Percentiles rank a stretch among this genome's conserved stretches.
Conservation (phyloP, 2,797 vertebrate genomes). For the Prionace glauca region DNA sequence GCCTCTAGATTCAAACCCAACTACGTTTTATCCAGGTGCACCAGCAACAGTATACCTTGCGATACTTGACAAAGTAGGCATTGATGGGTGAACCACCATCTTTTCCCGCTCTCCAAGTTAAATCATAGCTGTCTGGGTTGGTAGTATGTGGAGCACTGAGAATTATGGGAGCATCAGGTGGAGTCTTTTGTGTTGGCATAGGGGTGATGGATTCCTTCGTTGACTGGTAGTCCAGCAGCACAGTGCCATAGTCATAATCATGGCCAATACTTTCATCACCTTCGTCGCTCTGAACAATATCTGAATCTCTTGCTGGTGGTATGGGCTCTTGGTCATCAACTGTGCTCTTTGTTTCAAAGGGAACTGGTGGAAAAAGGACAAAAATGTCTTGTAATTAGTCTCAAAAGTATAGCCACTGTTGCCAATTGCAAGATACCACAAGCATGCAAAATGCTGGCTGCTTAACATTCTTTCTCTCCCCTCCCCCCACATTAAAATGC, state of each 20-base stretch:
- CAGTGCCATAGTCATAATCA: not conserved
- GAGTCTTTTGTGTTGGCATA: slow-evolving; percentile 51
- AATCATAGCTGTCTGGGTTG: slow-evolving; percentile 74
- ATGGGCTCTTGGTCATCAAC: slow-evolving; percentile 43
- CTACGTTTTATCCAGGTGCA: no score
- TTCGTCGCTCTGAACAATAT: slow-evolving; percentile 62
- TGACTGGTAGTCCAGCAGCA: fast-evolving
- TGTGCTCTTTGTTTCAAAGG: slow-evolving; percentile 47
- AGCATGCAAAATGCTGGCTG: slow-evolving; percentile 53
- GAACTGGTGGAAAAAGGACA: slow-evolving; percentile 53
- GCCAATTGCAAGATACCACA: not conserved
- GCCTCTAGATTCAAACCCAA: not conserved
- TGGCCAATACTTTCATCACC: slow-evolving; percentile 47
- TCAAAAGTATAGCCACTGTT: slow-evolving; percentile 14
- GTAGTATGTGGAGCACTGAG: slow-evolving; percentile 84
- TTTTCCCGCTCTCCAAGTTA: slow-evolving; percentile 80
- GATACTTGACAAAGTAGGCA: slow-evolving; percentile 92
- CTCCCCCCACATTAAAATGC: slow-evolving; percentile 69
- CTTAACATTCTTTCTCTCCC: slow-evolving; percentile 64
- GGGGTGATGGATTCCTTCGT: not conserved
- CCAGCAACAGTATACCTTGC: slow-evolving; percentile 67
- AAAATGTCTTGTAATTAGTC: not conserved
- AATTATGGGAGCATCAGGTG: slow-evolving; percentile 88
- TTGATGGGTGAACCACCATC: slow-evolving; percentile 79
- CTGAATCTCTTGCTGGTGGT: slow-evolving; percentile 45